These are phyloP conservation scores for Drosophila persimilis DNA, from an alignment of 1,140 invertebrate species.

Conservation along the genomic window DNA sequence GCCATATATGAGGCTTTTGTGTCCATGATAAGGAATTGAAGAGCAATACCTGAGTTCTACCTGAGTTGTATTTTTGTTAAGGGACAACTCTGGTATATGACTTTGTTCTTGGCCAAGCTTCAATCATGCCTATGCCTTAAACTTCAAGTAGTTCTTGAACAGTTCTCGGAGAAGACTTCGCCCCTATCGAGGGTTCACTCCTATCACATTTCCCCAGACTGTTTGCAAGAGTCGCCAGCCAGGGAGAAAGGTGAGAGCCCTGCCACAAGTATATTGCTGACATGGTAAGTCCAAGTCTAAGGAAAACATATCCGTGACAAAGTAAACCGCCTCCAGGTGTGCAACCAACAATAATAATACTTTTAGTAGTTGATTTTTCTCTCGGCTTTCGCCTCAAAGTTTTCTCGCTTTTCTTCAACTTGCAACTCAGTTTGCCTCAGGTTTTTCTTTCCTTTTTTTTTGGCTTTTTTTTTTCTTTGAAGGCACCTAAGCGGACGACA, in stretches of 20 bases:
- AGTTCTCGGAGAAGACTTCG: no score
- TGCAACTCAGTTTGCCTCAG: conserved; percentile 54
- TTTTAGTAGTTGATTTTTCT: conserved; percentile 62
- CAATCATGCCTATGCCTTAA: no score
- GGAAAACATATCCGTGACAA: conserved; percentile 81
- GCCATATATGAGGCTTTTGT: no score
- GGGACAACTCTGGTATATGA: no score
- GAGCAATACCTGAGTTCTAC: no score
- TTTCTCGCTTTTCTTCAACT: conserved; percentile 21
- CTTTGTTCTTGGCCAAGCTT: no score
- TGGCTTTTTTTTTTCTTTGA: conserved; percentile 20
- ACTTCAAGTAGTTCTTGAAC: no score
- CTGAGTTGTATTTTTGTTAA: no score
- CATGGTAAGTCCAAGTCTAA: conserved; percentile 72
- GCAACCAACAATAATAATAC: conserved; percentile 77
- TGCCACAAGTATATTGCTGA: conserved; percentile 37
- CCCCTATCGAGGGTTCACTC: no score
- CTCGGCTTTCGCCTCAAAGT: conserved; percentile 5
- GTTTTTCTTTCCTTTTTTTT: conserved; percentile 5
- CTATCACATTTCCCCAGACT: no score
- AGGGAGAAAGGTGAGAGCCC: background rate
- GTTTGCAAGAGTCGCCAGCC: no score
- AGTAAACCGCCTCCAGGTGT: conserved; percentile 77
- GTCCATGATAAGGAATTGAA: no score
- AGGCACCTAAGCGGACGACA: conserved; percentile 46